These are phyloP conservation scores for Artibeus lituratus DNA, from an alignment of 2,797 vertebrate genomes.

Conservation along the genomic window DNA sequence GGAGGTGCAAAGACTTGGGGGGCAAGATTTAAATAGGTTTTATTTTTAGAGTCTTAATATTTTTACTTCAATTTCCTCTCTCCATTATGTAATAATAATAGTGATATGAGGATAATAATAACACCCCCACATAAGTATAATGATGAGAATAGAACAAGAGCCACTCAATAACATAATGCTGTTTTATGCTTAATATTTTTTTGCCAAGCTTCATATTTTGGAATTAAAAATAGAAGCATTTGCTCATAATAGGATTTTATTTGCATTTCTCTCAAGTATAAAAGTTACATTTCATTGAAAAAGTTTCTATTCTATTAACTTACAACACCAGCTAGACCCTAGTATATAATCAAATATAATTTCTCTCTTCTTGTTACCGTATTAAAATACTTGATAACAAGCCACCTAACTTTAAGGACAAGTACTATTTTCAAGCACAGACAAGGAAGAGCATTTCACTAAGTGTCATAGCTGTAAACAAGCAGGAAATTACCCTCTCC, in stretches of 20 bases:
- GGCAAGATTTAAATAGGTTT: neutral
- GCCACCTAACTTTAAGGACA: neutral
- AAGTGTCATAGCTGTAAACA: neutral
- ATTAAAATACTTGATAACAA: neutral
- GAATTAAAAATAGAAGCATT: neutral
- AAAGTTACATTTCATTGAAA: neutral
- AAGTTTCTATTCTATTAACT: neutral
- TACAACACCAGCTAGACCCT: neutral
- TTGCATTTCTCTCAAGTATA: neutral
- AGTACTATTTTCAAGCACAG: neutral
- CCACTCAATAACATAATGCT: neutral
- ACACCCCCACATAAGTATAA: neutral
- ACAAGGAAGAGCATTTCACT: neutral
- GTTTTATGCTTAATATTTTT: constrained; percentile 30
- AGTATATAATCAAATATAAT: neutral
- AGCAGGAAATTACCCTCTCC: neutral
- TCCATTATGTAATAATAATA: neutral
- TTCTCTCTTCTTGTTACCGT: neutral
- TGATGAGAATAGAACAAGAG: neutral
- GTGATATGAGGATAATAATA: neutral
- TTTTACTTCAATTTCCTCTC: neutral
- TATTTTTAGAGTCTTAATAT: neutral
- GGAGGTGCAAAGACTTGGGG: neutral
- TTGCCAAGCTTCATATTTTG: neutral
- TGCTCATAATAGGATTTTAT: neutral